Evolutionary conservation across 2,888 invertebrate genomes (phyloP).

Genomic region (Euzophera pinguis): DNA sequence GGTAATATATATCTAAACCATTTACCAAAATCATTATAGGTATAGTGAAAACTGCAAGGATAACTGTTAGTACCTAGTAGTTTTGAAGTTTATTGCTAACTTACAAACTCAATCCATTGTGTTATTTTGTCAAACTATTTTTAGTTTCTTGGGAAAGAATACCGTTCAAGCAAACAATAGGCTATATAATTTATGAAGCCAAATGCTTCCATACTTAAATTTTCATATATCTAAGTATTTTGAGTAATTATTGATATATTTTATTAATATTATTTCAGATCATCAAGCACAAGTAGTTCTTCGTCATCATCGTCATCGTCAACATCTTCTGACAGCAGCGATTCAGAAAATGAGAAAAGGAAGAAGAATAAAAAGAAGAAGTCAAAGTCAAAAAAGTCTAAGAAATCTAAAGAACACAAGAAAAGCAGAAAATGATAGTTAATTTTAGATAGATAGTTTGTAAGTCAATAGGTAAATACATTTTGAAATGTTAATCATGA

Average conservation of each 20-base stretch:
- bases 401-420: constrained; percentile 53
- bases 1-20: too few relatives aligned
- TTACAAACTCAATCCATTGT: too few relatives aligned
- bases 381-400: constrained; percentile 49
- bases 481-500: background rate
- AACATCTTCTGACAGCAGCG: constrained; percentile 46
- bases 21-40: too few relatives aligned
- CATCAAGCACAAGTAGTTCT: constrained; percentile 48
- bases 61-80: too few relatives aligned
- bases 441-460: constrained; percentile 1
- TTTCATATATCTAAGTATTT: too few relatives aligned
- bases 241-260: background rate
- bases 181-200: too few relatives aligned
- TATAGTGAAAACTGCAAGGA: too few relatives aligned
- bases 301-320: constrained; percentile 32
- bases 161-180: too few relatives aligned
- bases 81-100: too few relatives aligned
- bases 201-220: too few relatives aligned
- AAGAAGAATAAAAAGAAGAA: constrained; percentile 44
- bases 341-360: constrained; percentile 41
- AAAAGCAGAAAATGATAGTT: constrained; percentile 42
- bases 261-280: constrained; percentile 32
- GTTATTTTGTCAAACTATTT: too few relatives aligned
- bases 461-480: background rate
- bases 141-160: too few relatives aligned